phyloP scores from a whole-genome alignment of 2,888 invertebrate species.

The Notocelia uddmanniana region DNA sequence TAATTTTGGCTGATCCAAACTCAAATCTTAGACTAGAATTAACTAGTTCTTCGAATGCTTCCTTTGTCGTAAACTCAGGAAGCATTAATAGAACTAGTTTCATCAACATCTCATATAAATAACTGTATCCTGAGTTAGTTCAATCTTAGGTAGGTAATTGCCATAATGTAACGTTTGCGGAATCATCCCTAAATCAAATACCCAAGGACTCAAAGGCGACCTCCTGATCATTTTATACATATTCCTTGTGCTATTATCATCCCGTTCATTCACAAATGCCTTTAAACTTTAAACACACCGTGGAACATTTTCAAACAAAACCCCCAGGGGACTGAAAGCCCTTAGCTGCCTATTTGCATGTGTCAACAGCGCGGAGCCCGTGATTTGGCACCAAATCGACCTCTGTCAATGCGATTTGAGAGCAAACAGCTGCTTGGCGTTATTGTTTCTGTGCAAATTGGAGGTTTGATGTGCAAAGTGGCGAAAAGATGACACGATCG shows the following conservation, averaged over 20 bases:
- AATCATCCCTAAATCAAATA: too few species aligned
- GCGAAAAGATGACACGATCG: not conserved
- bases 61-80: too few species aligned
- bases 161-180: too few species aligned
- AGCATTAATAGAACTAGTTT: too few species aligned
- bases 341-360: slow-evolving; percentile 25
- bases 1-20: too few species aligned
- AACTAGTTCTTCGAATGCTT: too few species aligned
- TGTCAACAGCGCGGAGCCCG: slow-evolving; percentile 30
- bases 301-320: not conserved
- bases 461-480: not conserved
- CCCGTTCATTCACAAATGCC: not conserved
- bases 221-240: too few species aligned
- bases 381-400: slow-evolving; percentile 39
- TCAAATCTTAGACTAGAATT: too few species aligned
- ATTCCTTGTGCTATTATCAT: not conserved
- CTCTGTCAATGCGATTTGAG: slow-evolving; percentile 28
- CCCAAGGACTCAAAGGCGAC: too few species aligned
- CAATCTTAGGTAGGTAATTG: too few species aligned
- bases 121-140: too few species aligned
- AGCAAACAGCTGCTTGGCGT: slow-evolving; percentile 13
- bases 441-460: slow-evolving; percentile 34
- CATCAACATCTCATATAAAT: too few species aligned
- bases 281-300: not conserved
- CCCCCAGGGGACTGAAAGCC: not conserved